These are phyloP conservation scores for Athene noctua DNA, from an alignment of 2,113 vertebrate genomes.

Conservation along the genomic window DNA sequence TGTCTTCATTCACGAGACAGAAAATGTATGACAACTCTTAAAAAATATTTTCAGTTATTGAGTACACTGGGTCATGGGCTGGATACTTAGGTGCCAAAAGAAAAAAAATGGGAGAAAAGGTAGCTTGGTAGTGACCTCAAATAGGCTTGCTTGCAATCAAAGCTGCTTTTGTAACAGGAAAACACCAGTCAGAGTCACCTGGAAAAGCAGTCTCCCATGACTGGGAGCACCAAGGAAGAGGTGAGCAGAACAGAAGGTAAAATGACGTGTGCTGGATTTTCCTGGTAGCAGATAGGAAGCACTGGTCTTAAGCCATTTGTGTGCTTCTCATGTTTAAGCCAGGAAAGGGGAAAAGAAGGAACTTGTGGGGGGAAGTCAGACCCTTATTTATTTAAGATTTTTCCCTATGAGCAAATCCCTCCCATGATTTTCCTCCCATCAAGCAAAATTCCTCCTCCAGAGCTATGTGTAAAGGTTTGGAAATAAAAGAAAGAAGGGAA, in stretches of 20 bases:
- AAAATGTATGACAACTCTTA: neutral
- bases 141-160: neutral
- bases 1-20: neutral
- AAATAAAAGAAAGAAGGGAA: neutral
- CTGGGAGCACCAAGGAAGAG: neutral
- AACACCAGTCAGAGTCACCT: neutral
- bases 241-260: neutral
- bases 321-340: neutral
- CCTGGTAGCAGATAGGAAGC: neutral
- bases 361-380: neutral
- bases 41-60: neutral
- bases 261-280: neutral
- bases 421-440: neutral
- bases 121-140: neutral
- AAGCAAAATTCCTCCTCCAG: neutral
- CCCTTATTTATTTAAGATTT: neutral
- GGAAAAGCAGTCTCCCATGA: neutral
- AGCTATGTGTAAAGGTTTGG: neutral
- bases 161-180: neutral
- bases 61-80: fast-evolving
- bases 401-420: neutral
- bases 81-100: neutral
- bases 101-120: neutral
- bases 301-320: neutral
- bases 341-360: neutral